Conservation (phyloP, 64 coral and sea anemone species). For the Pachyseris speciosa region DNA sequence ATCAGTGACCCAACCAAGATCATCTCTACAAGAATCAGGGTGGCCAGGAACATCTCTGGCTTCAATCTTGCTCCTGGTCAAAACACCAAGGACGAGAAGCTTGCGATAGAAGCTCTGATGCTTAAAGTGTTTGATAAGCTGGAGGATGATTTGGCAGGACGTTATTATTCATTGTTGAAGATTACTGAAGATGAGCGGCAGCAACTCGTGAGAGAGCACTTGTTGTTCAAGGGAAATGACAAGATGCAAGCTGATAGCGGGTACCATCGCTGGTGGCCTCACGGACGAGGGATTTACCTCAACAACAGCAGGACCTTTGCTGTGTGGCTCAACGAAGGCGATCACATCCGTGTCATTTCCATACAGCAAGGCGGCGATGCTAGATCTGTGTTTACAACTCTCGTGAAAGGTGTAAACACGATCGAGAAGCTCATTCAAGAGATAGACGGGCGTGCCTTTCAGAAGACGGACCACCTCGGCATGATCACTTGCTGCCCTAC, state of each 20-base stretch:
- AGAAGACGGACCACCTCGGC: constrained; percentile 52
- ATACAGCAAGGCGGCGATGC: constrained; percentile 78
- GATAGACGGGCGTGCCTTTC: constrained; percentile 3
- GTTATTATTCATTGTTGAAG: constrained; percentile 56
- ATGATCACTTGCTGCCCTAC: constrained; percentile 82
- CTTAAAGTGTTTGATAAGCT: constrained; percentile 60
- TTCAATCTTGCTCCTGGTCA: constrained; percentile 54
- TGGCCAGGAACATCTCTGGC: constrained; percentile 51
- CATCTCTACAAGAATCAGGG: constrained; percentile 64
- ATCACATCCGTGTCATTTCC: constrained; percentile 81
- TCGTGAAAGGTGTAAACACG: constrained; percentile 50
- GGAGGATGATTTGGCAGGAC: constrained; percentile 71
- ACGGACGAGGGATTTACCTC: constrained; percentile 81
- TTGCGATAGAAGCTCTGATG: constrained; percentile 56
- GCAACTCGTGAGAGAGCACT: constrained; percentile 72
- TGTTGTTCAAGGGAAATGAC: constrained; percentile 78
- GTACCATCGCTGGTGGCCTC: constrained; percentile 74
- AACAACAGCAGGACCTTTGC: constrained; percentile 65
- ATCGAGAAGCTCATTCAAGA: constrained; percentile 46
- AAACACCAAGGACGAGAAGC: constrained; percentile 50
- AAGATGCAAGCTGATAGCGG: constrained; percentile 79
- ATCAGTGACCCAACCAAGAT: constrained; percentile 54
- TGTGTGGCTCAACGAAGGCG: constrained; percentile 83
- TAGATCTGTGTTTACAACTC: constrained; percentile 59
- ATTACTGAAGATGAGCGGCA: constrained; percentile 68